These are phyloP conservation scores for Apostichopus japonicus DNA, from an alignment of 35 echinoderm and acorn worm genomes.

Conservation along the genomic window DNA sequence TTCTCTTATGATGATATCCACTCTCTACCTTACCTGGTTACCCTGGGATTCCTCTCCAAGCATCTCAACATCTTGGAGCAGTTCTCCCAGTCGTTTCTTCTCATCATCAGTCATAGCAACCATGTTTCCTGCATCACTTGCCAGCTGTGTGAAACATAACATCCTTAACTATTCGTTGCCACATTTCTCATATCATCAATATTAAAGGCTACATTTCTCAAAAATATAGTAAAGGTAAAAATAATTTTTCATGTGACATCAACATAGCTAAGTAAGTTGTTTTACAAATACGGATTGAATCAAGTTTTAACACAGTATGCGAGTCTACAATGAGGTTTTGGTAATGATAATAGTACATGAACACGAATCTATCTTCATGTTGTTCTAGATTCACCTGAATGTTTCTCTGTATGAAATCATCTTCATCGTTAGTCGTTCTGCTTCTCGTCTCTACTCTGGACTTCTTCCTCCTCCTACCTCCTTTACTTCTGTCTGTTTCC, in stretches of 20 bases:
- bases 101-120: constrained; percentile 99
- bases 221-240: too few relatives aligned
- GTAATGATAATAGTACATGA: too few relatives aligned
- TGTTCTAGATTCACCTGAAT: constrained; percentile 73
- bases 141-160: constrained; percentile 59
- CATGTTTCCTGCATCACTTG: constrained; percentile 90
- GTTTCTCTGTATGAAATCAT: constrained; percentile 94
- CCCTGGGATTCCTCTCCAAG: constrained; percentile 65
- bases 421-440: constrained; percentile 45
- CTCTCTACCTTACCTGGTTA: not conserved
- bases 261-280: too few relatives aligned
- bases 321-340: too few relatives aligned
- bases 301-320: too few relatives aligned
- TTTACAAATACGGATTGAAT: too few relatives aligned
- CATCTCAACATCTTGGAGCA: constrained; percentile 95
- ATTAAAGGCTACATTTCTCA: too few relatives aligned
- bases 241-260: too few relatives aligned
- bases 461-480: constrained; percentile 41
- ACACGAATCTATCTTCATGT: too few relatives aligned
- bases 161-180: too few relatives aligned
- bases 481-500: constrained; percentile 2
- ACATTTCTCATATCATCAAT: too few relatives aligned
- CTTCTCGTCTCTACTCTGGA: constrained; percentile 15
- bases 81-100: constrained; percentile 89
- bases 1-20: not conserved